Evolutionary conservation across 2,113 vertebrate species (phyloP).

Genomic region (Condylura cristata): DNA sequence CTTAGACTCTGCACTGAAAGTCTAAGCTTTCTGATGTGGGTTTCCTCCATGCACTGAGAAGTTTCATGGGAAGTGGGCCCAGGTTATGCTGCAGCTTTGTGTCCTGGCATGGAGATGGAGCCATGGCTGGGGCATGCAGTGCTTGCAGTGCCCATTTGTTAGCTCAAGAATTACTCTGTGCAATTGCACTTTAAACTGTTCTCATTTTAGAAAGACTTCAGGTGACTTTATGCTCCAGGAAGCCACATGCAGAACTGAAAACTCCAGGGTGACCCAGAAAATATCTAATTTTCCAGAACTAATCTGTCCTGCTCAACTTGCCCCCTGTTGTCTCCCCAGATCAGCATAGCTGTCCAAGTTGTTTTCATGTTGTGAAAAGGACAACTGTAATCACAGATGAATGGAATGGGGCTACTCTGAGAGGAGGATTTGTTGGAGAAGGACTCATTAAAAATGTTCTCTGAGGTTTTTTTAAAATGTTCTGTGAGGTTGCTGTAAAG

Average conservation of each 20-base stretch:
- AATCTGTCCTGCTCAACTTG: constrained; percentile 45
- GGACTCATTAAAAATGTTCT: not conserved
- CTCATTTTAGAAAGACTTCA: constrained; percentile 59
- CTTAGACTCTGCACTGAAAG: not conserved
- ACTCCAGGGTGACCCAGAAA: constrained; percentile 51
- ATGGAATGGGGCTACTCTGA: not conserved
- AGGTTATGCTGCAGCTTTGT: not conserved
- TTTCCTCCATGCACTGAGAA: not conserved
- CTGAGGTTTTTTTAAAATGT: not conserved
- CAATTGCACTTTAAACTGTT: not conserved
- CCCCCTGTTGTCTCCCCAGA: not conserved
- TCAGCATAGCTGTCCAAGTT: constrained; percentile 57
- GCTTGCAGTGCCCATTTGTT: not conserved
- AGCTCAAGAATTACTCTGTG: not conserved
- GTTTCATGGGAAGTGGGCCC: not conserved
- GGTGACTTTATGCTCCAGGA: not conserved
- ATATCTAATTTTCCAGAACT: constrained; percentile 71
- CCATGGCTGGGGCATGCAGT: not conserved
- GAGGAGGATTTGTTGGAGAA: not conserved
- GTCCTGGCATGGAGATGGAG: not conserved
- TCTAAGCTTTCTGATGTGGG: not conserved
- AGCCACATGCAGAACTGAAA: constrained; percentile 72
- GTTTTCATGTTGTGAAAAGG: constrained; percentile 30
- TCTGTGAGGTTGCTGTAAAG: not conserved
- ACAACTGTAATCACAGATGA: constrained; percentile 16